Conservation (phyloP, 1,140 invertebrate genomes). For the Eubasilissa regina region DNA sequence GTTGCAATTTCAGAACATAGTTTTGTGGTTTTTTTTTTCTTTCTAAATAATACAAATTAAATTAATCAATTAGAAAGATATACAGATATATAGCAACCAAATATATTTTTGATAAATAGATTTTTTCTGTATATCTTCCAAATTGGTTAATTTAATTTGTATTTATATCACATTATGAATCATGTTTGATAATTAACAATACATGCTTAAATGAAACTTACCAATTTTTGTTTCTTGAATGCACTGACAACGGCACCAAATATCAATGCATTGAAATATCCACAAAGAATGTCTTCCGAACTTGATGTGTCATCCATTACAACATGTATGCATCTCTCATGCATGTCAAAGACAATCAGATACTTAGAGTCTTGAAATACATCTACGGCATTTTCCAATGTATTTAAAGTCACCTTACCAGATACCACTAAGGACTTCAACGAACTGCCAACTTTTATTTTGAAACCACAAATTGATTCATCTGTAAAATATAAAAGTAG, state of each 20-base stretch:
- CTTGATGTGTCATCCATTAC: slow-evolving; percentile 66
- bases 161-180: no score
- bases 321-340: slow-evolving; percentile 68
- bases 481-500: slow-evolving; percentile 44
- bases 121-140: no score
- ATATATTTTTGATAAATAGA: no score
- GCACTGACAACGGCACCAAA: slow-evolving; percentile 64
- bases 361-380: slow-evolving; percentile 69
- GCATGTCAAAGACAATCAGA: slow-evolving; percentile 68
- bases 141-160: no score
- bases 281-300: slow-evolving; percentile 70
- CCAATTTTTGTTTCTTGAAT: slow-evolving; percentile 62
- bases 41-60: no score
- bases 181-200: no score
- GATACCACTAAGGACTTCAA: slow-evolving; percentile 64
- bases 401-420: slow-evolving; percentile 61
- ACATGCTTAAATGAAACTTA: no score
- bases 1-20: no score
- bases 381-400: slow-evolving; percentile 64
- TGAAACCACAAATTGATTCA: slow-evolving; percentile 67
- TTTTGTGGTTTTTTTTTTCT: no score
- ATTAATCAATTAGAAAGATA: no score
- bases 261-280: slow-evolving; percentile 74
- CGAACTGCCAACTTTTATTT: slow-evolving; percentile 73
- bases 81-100: no score